A percentile compares a stretch with the other conserved stretches of the same genome.
Evolutionary conservation across 2,113 vertebrate species (phyloP).

Genomic region (Psettodes erumei): DNA sequence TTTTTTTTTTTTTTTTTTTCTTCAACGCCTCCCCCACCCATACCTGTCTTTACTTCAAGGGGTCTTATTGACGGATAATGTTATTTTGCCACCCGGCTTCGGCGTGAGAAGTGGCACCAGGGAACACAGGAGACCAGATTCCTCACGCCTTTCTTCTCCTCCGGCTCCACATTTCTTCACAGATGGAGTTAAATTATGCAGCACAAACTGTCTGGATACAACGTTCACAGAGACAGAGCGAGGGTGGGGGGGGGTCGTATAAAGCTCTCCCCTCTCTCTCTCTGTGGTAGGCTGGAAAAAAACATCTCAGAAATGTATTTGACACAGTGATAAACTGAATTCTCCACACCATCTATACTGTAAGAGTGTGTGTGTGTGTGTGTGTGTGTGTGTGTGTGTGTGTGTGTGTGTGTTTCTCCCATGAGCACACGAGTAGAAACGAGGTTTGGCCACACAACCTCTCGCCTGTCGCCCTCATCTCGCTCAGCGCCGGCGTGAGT

Average conservation of each 20-base stretch:
- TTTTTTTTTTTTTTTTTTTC: too few species aligned
- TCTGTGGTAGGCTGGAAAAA: slow-evolving; percentile 54
- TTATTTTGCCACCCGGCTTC: slow-evolving; percentile 30
- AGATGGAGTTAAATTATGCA: slow-evolving; percentile 81
- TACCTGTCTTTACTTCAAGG: slow-evolving; percentile 27
- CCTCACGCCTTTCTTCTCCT: slow-evolving; percentile 55
- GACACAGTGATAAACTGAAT: slow-evolving; percentile 60
- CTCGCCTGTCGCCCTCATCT: neutral
- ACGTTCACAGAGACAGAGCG: slow-evolving; percentile 62
- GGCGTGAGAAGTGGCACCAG: slow-evolving; percentile 47
- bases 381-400: too few species aligned
- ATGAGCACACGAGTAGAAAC: slow-evolving; percentile 4
- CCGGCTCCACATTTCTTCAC: slow-evolving; percentile 63
- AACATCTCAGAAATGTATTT: slow-evolving; percentile 64
- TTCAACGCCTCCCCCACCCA: neutral
- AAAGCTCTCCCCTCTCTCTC: neutral
- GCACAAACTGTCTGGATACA: slow-evolving; percentile 74
- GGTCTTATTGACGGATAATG: slow-evolving; percentile 37
- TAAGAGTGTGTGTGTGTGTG: too few species aligned
- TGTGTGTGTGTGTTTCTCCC: too few species aligned
- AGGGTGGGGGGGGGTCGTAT: slow-evolving; percentile 26
- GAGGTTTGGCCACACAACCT: slow-evolving; percentile 4
- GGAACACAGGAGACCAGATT: slow-evolving; percentile 56
- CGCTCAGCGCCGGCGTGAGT: neutral
- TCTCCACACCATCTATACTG: slow-evolving; percentile 44